A percentile compares a stretch with the other conserved stretches of the same genome.
phyloP scores from a whole-genome alignment of 64 coral and sea anemone species.

The Astreopora myriophthalma region DNA sequence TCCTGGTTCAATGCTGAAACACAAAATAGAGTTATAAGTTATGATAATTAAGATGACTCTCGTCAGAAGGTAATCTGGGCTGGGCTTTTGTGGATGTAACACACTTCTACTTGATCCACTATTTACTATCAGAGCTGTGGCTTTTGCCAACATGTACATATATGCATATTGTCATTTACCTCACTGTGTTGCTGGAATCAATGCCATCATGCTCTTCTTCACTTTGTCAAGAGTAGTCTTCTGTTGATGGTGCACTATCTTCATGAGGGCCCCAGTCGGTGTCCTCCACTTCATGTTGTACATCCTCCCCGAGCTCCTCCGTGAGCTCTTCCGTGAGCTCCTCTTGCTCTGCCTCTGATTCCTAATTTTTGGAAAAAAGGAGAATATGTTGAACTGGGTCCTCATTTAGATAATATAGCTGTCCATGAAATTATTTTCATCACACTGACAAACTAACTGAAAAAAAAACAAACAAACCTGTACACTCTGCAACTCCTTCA shows the following conservation, averaged over 20 bases:
- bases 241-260: slow-evolving; percentile 66
- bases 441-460: background rate
- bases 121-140: background rate
- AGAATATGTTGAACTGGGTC: no score
- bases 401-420: background rate
- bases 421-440: background rate
- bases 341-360: background rate
- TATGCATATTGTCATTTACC: no score
- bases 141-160: no score
- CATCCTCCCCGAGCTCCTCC: slow-evolving; percentile 24
- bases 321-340: background rate
- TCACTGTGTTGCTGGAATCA: slow-evolving; percentile 52
- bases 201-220: slow-evolving; percentile 60
- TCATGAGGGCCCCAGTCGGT: slow-evolving; percentile 54
- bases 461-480: background rate
- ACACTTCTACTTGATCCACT: no score
- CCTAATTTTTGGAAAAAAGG: background rate
- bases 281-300: slow-evolving; percentile 37
- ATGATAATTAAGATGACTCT: background rate
- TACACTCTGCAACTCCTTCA: slow-evolving; percentile 9
- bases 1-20: slow-evolving; percentile 58
- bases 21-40: background rate
- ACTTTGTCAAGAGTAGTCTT: slow-evolving; percentile 46
- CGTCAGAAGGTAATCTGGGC: background rate
- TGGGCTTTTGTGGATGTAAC: background rate